Evolutionary conservation across 2,888 invertebrate genomes (phyloP).

Genomic region (Sepioteuthis lessoniana): DNA sequence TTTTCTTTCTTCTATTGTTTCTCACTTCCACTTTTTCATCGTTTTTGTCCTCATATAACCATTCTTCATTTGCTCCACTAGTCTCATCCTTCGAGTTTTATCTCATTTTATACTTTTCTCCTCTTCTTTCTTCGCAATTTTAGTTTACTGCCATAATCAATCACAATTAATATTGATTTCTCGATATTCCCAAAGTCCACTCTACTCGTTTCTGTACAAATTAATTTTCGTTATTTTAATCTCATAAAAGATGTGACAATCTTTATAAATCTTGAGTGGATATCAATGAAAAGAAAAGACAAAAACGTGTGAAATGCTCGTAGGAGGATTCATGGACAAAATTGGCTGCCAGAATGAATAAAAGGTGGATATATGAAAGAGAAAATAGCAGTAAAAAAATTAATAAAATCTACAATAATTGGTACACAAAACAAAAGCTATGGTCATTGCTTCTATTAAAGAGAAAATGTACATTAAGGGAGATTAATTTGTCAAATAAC

Average conservation of each 20-base stretch:
- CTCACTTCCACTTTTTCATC: no score
- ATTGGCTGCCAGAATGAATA: neutral
- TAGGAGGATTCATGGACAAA: neutral
- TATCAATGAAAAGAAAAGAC: neutral
- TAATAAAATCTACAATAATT: neutral
- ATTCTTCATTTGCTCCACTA: no score
- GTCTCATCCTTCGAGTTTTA: no score
- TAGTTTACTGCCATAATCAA: neutral
- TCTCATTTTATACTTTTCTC: neutral
- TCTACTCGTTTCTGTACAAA: neutral
- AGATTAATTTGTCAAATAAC: no score
- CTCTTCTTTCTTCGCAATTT: neutral
- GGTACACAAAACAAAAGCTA: no score
- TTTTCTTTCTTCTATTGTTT: no score
- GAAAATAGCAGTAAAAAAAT: neutral
- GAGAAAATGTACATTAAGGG: no score
- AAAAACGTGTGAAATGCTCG: neutral
- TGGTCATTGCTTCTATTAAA: no score
- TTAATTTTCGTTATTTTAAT: neutral
- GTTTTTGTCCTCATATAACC: neutral
- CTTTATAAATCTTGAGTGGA: neutral
- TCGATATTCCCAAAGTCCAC: neutral
- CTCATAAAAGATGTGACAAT: neutral
- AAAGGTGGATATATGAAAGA: neutral
- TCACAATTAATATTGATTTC: neutral